Percentiles rank a stretch among this genome's conserved stretches.
Evolutionary conservation across 2,797 vertebrate genomes (phyloP).

Genomic region (Setipinna tenuifilis): DNA sequence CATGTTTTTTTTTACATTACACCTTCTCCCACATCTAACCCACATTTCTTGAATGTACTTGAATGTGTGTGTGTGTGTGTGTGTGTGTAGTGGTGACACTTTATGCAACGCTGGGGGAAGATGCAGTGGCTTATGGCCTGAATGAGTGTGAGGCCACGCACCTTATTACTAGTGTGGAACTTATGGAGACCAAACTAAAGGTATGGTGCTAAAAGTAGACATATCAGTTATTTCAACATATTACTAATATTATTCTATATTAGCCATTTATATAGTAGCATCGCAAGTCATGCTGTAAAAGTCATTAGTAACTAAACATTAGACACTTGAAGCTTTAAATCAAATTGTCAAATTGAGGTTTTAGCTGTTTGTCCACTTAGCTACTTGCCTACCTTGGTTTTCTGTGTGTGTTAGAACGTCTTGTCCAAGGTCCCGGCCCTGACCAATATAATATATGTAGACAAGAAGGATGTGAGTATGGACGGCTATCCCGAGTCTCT

Average conservation of each 20-base stretch:
- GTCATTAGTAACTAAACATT: background rate
- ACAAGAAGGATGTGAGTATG: constrained; percentile 75
- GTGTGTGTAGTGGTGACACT: constrained; percentile 80
- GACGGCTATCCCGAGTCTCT: constrained; percentile 77
- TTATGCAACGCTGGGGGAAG: constrained; percentile 86
- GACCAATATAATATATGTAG: constrained; percentile 83
- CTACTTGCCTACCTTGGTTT: background rate
- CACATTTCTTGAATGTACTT: background rate
- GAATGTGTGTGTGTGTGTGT: constrained; percentile 25
- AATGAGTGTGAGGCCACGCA: constrained; percentile 83
- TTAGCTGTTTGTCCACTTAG: background rate
- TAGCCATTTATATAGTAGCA: background rate
- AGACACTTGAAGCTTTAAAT: background rate
- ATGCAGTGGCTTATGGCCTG: constrained; percentile 82
- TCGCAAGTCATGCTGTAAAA: background rate
- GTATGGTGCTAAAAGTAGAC: constrained; percentile 55
- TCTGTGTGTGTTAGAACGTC: constrained; percentile 63
- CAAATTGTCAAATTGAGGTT: background rate
- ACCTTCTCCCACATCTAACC: background rate
- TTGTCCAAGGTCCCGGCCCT: constrained; percentile 72
- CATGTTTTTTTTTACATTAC: background rate
- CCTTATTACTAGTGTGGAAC: constrained; percentile 83
- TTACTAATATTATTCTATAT: background rate
- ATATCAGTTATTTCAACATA: background rate
- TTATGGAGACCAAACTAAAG: constrained; percentile 85